phyloP scores from a whole-genome alignment of 2,888 invertebrate genomes.

The Orthonychiurus folsomi region DNA sequence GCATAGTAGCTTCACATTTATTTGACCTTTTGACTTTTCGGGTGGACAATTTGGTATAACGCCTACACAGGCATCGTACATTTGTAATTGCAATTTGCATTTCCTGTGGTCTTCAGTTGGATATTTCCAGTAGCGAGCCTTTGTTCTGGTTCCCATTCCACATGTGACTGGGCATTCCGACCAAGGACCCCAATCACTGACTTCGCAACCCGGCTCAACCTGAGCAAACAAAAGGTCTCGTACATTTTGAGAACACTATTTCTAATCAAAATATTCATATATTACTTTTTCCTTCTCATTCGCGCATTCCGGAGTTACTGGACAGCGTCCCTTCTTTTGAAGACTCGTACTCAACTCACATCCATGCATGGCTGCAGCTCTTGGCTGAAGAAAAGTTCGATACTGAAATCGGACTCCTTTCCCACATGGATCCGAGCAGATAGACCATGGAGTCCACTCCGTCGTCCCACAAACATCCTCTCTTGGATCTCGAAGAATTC shows the following conservation, averaged over 20 bases:
- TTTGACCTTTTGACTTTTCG: conserved; percentile 22
- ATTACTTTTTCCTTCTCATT: neutral
- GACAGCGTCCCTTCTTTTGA: conserved; percentile 8
- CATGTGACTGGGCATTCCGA: conserved; percentile 70
- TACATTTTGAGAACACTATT: neutral
- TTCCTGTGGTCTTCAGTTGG: conserved; percentile 36
- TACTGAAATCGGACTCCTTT: conserved; percentile 41
- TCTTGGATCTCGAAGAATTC: conserved; percentile 1
- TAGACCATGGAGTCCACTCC: conserved; percentile 46
- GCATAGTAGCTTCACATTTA: too few species aligned
- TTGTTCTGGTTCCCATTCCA: conserved; percentile 60
- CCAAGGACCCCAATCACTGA: conserved; percentile 69
- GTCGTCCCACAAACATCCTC: conserved; percentile 45
- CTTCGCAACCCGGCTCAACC: conserved; percentile 51
- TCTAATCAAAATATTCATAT: neutral
- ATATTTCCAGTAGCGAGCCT: conserved; percentile 48
- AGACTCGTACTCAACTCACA: conserved; percentile 7
- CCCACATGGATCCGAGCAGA: conserved; percentile 47
- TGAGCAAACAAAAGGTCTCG: neutral
- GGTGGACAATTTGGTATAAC: conserved; percentile 19
- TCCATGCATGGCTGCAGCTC: neutral
- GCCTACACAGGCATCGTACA: conserved; percentile 33
- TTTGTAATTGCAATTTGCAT: conserved; percentile 44
- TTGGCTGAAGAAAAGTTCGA: conserved; percentile 9
- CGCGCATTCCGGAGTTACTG: conserved; percentile 7